Base-by-base conservation (phyloP, 2,888 invertebrate species). In the Drosophila fulvimacula region DNA sequence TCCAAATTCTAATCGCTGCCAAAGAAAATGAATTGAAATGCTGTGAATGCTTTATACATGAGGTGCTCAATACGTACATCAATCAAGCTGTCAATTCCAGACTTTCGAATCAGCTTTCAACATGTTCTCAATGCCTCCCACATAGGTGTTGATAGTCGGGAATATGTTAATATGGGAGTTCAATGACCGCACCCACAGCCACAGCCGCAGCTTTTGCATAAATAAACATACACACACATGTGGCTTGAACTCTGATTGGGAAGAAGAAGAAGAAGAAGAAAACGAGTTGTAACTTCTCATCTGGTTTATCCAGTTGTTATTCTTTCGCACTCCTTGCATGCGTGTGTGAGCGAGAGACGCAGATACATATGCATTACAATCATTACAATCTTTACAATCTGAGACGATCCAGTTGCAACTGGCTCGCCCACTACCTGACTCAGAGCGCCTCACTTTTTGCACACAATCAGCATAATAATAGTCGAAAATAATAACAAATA, bases 201-300 rank as follows among this genome's bases (percentile, higher is more conserved):
- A n/a, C n/a, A n/a, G n/a, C n/a, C n/a, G n/a, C n/a, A 48, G 52
- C 63, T 76, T 86, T 78, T 56, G 87, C 82, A 83, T 87, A 81
- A 76, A 74, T 73, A 71, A 48, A 32, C 15, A 39, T 15, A 34
- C 9, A 13, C 13, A 5, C 7, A 19, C 21, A 24, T 9, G 15
- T 27, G 27, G 24, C 27, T 11, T 15, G 11, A 30, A 13, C 17
- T 48, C 6, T 30, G 17, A 41, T 38, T 38, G 52, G 27, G 58
- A 38, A 21, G 30, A 30, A 7, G 30, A n/a, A n/a, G n/a, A n/a
- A n/a, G n/a, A n/a, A n/a, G n/a, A 42, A 38, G 39, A 27, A 80
- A 88, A 79, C 82, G 64, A 76, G 79, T 67, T 75, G 68, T 52
- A 46, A 51, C 46, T 41, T 73, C 69, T 57, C 73, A 77, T 73